phyloP scores from a whole-genome alignment of 2,888 invertebrate species.

The Brenthis ino region DNA sequence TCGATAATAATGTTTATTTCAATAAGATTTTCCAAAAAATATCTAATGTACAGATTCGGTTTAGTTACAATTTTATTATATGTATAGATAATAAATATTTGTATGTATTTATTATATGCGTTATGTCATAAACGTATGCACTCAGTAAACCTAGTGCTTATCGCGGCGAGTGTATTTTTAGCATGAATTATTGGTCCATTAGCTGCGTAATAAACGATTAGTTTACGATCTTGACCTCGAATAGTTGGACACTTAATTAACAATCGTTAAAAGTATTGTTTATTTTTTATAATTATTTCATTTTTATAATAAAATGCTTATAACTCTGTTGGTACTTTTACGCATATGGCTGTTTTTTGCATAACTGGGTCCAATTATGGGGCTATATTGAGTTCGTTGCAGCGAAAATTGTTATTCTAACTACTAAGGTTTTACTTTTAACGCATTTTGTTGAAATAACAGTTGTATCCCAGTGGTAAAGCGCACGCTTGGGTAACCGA shows the following conservation, averaged over 20 bases:
- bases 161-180: conserved; percentile 21
- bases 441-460: neutral
- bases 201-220: conserved; percentile 21
- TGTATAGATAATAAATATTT: neutral
- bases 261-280: neutral
- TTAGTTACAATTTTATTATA: no score
- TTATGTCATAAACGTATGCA: neutral
- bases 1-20: no score
- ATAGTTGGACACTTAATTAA: conserved; percentile 15
- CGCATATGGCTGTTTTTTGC: no score
- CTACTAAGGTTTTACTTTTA: neutral
- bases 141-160: conserved; percentile 1
- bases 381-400: conserved; percentile 1
- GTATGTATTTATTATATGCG: neutral
- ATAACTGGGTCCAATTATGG: neutral
- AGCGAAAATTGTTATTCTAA: neutral
- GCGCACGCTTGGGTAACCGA: no score
- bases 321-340: no score
- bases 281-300: no score
- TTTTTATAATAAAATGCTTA: no score
- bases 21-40: no score
- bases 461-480: no score
- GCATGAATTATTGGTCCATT: conserved; percentile 26
- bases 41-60: no score
- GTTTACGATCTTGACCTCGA: conserved; percentile 33